These are phyloP conservation scores for Phrynocephalus vlangalii DNA, from an alignment of 2,797 vertebrate species.

Conservation along the genomic window DNA sequence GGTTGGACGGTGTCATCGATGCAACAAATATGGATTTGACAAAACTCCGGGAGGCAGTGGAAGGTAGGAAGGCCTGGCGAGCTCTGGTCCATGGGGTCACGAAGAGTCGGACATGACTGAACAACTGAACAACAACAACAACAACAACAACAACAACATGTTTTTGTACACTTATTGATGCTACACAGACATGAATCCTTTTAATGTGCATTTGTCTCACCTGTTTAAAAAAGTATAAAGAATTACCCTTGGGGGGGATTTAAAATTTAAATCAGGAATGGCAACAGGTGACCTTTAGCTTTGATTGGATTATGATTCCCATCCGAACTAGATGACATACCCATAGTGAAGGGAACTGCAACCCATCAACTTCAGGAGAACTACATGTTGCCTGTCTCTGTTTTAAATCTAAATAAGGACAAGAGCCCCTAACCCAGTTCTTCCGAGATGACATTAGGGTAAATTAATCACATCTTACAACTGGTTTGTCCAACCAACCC, in stretches of 20 bases:
- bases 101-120: too few relatives aligned
- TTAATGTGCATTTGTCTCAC: neutral
- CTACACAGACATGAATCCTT: neutral
- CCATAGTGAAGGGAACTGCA: neutral
- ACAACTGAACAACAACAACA: too few relatives aligned
- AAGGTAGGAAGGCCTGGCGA: too few relatives aligned
- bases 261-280: neutral
- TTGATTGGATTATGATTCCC: neutral
- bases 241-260: neutral
- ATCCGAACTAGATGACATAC: neutral
- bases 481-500: neutral
- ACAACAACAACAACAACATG: too few relatives aligned
- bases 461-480: neutral
- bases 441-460: too few relatives aligned
- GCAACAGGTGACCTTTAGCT: neutral
- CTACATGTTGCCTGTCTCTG: neutral
- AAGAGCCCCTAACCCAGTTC: neutral
- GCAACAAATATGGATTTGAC: too few relatives aligned
- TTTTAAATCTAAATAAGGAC: neutral
- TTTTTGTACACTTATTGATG: neutral
- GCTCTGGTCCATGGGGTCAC: too few relatives aligned
- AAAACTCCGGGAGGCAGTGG: too few relatives aligned
- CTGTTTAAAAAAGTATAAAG: neutral
- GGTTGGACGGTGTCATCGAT: too few relatives aligned
- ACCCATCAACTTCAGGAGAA: neutral